phyloP scores from a whole-genome alignment of 2,888 invertebrate genomes.

The Drosophila tripunctata region DNA sequence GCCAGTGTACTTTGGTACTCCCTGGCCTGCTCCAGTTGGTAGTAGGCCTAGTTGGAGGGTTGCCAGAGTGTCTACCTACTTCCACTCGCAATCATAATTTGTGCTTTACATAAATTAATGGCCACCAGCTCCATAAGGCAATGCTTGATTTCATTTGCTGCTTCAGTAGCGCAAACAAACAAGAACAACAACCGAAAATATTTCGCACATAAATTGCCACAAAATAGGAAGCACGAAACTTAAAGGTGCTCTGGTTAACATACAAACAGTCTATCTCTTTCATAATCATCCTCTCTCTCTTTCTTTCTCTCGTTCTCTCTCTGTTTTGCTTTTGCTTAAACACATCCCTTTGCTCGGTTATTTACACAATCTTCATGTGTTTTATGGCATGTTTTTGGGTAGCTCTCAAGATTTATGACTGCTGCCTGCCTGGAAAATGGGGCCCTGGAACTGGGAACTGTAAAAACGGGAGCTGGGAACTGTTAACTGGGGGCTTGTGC shows the following conservation, averaged over 20 bases:
- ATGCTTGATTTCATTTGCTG: constrained; percentile 65
- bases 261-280: constrained; percentile 20
- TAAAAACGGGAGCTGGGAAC: not conserved
- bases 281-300: not conserved
- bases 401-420: constrained; percentile 58
- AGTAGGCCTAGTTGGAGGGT: constrained; percentile 69
- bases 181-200: constrained; percentile 34
- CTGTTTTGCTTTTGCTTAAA: constrained; percentile 11
- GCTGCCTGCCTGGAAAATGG: constrained; percentile 39
- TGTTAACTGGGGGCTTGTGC: not conserved
- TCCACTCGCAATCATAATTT: constrained; percentile 75
- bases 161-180: constrained; percentile 11
- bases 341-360: constrained; percentile 51
- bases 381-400: constrained; percentile 72
- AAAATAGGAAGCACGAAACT: constrained; percentile 33
- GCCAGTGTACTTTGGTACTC: not conserved
- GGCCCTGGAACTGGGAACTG: constrained; percentile 2
- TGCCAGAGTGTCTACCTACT: constrained; percentile 47
- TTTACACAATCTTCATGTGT: constrained; percentile 77
- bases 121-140: constrained; percentile 54
- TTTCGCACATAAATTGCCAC: constrained; percentile 74
- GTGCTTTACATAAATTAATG: constrained; percentile 82
- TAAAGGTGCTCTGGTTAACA: constrained; percentile 42
- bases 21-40: constrained; percentile 45
- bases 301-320: constrained; percentile 1